These are phyloP conservation scores for Melanerpes aurifrons DNA, from an alignment of 2,113 vertebrate species.

Conservation along the genomic window DNA sequence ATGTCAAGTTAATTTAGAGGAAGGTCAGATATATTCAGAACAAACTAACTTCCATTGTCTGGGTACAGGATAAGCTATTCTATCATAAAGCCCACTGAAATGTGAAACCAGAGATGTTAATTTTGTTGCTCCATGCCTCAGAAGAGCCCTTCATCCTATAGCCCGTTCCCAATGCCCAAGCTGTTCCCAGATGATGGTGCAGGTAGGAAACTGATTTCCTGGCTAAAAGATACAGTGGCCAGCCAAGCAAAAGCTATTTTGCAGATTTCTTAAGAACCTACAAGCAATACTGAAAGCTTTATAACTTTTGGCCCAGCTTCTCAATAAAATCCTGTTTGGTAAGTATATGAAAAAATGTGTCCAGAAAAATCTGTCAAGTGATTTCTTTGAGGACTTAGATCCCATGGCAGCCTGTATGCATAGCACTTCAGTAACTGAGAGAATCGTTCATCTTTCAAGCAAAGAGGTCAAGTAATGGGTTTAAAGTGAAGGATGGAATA, in stretches of 20 bases:
- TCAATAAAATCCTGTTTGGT: not conserved
- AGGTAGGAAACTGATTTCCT: not conserved
- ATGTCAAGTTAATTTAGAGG: not conserved
- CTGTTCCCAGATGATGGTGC: not conserved
- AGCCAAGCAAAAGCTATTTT: not conserved
- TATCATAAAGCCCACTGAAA: not conserved
- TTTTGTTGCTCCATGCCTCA: not conserved
- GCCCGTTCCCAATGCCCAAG: not conserved
- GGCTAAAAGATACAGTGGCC: not conserved
- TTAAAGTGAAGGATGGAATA: not conserved
- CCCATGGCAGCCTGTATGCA: not conserved
- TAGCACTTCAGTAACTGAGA: not conserved
- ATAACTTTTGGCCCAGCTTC: not conserved
- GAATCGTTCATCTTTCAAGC: not conserved
- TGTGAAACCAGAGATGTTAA: not conserved
- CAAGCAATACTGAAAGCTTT: not conserved
- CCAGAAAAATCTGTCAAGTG: not conserved
- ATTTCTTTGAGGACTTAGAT: not conserved
- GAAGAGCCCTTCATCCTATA: not conserved
- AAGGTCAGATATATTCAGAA: not conserved
- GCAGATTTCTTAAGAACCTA: not conserved
- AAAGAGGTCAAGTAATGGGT: not conserved
- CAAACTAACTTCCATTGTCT: not conserved
- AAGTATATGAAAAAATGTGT: not conserved
- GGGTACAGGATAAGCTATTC: not conserved